Conservation (phyloP, 2,113 vertebrate species). For the Rousettus leschenaultii region DNA sequence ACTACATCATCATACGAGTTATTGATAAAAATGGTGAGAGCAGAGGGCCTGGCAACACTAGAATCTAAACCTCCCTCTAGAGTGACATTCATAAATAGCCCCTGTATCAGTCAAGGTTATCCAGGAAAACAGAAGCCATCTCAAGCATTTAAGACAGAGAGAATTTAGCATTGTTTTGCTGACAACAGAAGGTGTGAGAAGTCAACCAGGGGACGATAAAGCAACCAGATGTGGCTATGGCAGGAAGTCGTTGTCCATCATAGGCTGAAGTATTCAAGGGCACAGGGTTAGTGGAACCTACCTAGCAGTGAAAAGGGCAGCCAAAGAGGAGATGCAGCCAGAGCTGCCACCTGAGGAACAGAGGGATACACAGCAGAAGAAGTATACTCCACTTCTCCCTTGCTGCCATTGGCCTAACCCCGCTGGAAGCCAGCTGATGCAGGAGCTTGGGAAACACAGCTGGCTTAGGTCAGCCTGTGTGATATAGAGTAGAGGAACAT, state of each 20-base stretch:
- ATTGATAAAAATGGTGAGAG: neutral
- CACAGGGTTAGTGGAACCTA: neutral
- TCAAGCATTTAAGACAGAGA: neutral
- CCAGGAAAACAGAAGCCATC: neutral
- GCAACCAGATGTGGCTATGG: neutral
- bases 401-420: neutral
- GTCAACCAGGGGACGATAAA: neutral
- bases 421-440: neutral
- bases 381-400: neutral
- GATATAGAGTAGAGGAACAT: neutral
- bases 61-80: neutral
- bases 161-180: neutral
- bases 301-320: neutral
- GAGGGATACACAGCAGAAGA: neutral
- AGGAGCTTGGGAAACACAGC: neutral
- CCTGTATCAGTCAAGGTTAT: neutral
- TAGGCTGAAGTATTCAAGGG: neutral
- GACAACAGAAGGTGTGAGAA: neutral
- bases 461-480: neutral
- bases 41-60: neutral
- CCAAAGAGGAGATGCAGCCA: neutral
- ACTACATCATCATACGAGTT: neutral
- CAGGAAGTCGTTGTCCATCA: neutral
- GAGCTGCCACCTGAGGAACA: neutral
- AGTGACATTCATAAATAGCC: neutral